Percentiles rank a stretch among this genome's conserved stretches.
These are phyloP conservation scores for Nibea albiflora DNA, from an alignment of 2,113 vertebrate species.

Conservation along the genomic window DNA sequence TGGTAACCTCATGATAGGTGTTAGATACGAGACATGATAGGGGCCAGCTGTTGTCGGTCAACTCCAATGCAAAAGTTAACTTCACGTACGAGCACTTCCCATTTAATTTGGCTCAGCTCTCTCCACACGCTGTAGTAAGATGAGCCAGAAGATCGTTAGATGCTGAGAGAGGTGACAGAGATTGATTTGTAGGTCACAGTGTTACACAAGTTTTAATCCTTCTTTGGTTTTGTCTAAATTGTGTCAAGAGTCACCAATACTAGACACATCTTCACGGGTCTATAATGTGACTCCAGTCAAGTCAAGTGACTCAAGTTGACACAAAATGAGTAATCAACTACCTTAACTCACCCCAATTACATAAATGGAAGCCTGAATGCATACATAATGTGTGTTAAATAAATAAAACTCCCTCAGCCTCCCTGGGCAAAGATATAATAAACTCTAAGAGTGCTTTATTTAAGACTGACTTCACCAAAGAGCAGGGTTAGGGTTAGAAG, in stretches of 20 bases:
- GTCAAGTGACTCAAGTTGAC: not conserved
- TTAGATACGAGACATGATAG: not conserved
- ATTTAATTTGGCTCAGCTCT: not conserved
- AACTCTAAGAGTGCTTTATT: not conserved
- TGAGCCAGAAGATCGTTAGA: conserved; percentile 15
- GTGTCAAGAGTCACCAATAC: not conserved
- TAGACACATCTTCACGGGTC: not conserved
- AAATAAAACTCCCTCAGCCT: not conserved
- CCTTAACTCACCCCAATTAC: not conserved
- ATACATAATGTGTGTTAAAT: not conserved
- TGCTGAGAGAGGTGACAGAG: not conserved
- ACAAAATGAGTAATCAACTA: not conserved
- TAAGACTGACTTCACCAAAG: not conserved
- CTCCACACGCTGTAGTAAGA: not conserved
- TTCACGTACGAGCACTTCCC: not conserved
- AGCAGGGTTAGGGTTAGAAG: not conserved
- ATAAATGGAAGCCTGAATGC: not conserved
- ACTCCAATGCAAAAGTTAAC: not conserved
- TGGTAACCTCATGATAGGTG: not conserved
- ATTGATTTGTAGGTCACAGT: not conserved
- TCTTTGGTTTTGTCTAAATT: not conserved
- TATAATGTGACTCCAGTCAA: not conserved
- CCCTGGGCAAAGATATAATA: not conserved
- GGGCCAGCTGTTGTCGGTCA: not conserved
- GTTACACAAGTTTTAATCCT: not conserved